Evolutionary conservation across 2,797 vertebrate species (phyloP).

Genomic region (Parambassis ranga): DNA sequence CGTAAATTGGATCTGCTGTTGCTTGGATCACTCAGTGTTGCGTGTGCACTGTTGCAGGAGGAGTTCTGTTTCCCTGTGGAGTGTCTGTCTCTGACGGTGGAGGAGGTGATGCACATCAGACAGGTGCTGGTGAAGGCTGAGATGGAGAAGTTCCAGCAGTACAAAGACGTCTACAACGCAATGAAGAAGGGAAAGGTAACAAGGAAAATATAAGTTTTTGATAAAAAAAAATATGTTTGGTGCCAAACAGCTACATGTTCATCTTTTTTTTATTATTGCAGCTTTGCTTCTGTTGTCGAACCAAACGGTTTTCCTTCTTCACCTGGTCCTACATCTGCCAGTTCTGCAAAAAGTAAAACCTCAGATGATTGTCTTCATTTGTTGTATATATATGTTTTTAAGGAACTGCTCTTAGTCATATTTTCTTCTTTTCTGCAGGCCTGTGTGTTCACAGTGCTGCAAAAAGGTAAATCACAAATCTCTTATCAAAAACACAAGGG

Average conservation of each 20-base stretch:
- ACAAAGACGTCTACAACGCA: constrained; percentile 95
- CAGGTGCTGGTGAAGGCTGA: constrained; percentile 98
- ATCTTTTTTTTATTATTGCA: constrained; percentile 52
- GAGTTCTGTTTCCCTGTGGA: constrained; percentile 98
- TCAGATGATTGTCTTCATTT: background rate
- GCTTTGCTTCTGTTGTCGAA: constrained; percentile 98
- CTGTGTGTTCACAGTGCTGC: constrained; percentile 97
- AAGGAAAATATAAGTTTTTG: no score
- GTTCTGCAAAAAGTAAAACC: constrained; percentile 95
- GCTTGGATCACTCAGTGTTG: background rate
- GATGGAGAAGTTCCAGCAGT: constrained; percentile 98
- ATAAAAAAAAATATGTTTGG: no score
- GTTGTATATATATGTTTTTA: background rate
- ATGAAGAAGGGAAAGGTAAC: constrained; percentile 99
- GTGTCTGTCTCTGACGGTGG: constrained; percentile 93
- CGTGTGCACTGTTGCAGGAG: constrained; percentile 81
- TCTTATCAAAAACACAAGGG: no score
- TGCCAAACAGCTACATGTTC: background rate
- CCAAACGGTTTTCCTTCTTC: constrained; percentile 96
- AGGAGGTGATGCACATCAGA: constrained; percentile 99
- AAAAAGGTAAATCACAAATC: constrained; percentile 88
- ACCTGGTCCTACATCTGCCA: constrained; percentile 99
- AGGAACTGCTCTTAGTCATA: background rate
- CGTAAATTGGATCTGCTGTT: constrained; percentile 1
- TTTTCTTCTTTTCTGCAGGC: constrained; percentile 74